These are phyloP conservation scores for Aurelia aurita DNA, from an alignment of 30 jellyfish, hydroid and myxozoan species.

Conservation along the genomic window DNA sequence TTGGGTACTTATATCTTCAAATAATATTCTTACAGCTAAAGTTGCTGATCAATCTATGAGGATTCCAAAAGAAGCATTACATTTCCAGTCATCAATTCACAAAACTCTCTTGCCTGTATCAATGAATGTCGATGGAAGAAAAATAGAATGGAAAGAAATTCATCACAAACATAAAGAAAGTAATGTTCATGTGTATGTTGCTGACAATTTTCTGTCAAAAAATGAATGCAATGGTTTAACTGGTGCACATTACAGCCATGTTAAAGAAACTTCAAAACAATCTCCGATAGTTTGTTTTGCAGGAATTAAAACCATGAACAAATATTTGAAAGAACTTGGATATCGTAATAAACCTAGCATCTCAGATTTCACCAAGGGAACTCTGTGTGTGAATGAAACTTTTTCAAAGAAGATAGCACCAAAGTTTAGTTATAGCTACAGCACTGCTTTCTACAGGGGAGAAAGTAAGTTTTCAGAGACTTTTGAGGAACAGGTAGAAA, in stretches of 20 bases:
- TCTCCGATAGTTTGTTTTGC: constrained; percentile 85
- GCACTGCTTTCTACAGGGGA: constrained; percentile 91
- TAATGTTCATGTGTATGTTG: constrained; percentile 71
- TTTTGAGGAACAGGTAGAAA: constrained; percentile 67
- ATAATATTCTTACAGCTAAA: no score
- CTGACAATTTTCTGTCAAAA: constrained; percentile 75
- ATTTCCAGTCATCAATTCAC: constrained; percentile 50
- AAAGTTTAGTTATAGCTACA: constrained; percentile 65
- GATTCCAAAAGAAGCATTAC: background rate
- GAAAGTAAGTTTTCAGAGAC: constrained; percentile 79
- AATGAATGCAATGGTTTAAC: constrained; percentile 83
- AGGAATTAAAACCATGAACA: constrained; percentile 65
- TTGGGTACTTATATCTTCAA: no score
- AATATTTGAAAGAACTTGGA: constrained; percentile 70
- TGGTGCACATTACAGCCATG: constrained; percentile 76
- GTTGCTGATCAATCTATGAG: no score
- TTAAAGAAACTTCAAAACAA: constrained; percentile 28
- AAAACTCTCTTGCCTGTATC: constrained; percentile 29
- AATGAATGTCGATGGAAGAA: constrained; percentile 38
- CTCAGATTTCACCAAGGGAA: constrained; percentile 68
- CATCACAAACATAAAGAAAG: constrained; percentile 55
- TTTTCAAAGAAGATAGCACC: constrained; percentile 59
- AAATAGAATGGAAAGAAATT: constrained; percentile 40
- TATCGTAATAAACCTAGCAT: background rate
- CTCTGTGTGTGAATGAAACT: constrained; percentile 80